Conservation (phyloP, 2,797 vertebrate species). For the Carapus acus region DNA sequence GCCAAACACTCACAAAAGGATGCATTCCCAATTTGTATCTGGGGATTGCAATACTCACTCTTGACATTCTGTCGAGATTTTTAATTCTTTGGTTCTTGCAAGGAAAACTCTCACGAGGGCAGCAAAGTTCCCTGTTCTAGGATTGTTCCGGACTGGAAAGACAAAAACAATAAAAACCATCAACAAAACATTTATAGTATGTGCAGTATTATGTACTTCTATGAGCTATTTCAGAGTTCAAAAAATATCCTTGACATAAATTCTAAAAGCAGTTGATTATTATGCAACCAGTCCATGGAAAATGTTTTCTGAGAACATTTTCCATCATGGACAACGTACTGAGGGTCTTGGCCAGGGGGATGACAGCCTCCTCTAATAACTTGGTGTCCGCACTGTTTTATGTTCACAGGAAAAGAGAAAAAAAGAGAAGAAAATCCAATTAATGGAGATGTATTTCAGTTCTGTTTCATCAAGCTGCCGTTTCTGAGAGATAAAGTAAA, state of each 20-base stretch:
- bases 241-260: no score
- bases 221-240: no score
- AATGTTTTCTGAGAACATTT: background rate
- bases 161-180: no score
- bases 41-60: slow-evolving; percentile 80
- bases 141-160: slow-evolving; percentile 90
- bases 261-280: no score
- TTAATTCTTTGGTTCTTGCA: slow-evolving; percentile 95
- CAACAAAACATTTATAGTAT: no score
- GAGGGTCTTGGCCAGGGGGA: slow-evolving; percentile 86
- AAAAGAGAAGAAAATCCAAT: background rate
- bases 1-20: background rate
- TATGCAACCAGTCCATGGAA: no score
- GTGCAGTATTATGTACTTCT: no score
- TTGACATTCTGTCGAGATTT: slow-evolving; percentile 97
- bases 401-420: slow-evolving; percentile 10
- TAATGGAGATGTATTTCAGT: no score
- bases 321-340: slow-evolving; percentile 71
- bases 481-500: no score
- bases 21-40: slow-evolving; percentile 5
- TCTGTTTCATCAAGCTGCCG: no score
- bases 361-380: slow-evolving; percentile 87
- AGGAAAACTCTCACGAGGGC: slow-evolving; percentile 91
- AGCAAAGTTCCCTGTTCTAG: slow-evolving; percentile 89
- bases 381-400: slow-evolving; percentile 84